Conservation (phyloP, 2,113 vertebrate genomes). For the Alaudala cheleensis region DNA sequence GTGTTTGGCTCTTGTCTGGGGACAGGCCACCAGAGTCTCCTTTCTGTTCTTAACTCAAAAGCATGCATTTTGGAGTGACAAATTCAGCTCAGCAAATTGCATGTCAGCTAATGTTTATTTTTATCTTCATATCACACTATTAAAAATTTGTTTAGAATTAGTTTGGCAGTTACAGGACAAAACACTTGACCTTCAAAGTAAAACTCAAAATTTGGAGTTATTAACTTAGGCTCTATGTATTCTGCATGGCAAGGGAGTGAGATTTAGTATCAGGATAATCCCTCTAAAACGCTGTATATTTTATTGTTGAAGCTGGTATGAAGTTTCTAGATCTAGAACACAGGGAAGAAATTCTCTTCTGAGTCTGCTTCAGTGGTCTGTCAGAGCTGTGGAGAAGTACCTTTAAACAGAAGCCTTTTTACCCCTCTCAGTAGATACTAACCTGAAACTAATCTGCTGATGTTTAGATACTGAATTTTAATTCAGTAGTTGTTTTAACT, state of each 20-base stretch:
- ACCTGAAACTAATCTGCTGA: neutral
- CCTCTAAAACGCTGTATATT: neutral
- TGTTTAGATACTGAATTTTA: neutral
- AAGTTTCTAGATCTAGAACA: neutral
- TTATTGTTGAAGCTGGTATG: neutral
- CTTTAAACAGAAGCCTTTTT: neutral
- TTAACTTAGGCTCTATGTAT: neutral
- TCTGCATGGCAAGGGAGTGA: neutral
- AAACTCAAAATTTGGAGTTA: neutral
- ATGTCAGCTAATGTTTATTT: neutral
- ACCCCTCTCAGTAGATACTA: neutral
- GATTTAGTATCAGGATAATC: neutral
- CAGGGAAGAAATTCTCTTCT: neutral
- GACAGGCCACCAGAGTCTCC: neutral
- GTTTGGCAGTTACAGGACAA: neutral
- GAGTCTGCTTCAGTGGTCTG: neutral
- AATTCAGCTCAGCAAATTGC: neutral
- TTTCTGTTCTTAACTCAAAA: neutral
- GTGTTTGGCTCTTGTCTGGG: neutral
- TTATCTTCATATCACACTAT: neutral
- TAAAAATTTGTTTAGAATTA: neutral
- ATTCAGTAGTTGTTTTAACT: neutral
- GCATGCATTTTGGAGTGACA: neutral
- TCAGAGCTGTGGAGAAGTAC: neutral
- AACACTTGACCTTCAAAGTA: neutral